phyloP scores from a whole-genome alignment of 2,113 vertebrate species.

The Antechinus flavipes region DNA sequence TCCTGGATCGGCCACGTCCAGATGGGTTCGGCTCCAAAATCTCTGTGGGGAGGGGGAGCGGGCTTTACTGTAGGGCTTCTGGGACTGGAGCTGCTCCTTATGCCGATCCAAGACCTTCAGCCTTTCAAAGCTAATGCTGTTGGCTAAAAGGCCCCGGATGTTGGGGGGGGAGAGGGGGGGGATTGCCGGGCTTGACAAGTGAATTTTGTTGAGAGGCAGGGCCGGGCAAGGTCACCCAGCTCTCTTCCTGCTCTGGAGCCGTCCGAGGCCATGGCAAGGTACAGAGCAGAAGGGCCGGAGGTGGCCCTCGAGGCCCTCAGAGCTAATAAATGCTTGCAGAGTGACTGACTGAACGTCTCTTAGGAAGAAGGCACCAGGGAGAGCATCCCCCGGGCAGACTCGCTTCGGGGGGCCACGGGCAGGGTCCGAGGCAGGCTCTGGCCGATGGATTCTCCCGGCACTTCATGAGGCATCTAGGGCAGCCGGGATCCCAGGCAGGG shows the following conservation, averaged over 20 bases:
- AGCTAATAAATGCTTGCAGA: not conserved
- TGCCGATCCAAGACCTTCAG: not conserved
- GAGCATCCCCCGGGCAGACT: no score
- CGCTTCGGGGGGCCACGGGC: no score
- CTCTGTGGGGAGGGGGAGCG: no score
- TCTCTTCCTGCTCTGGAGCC: no score
- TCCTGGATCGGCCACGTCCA: not conserved
- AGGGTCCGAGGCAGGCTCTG: not conserved
- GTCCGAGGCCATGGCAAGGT: no score
- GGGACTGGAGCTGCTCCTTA: not conserved
- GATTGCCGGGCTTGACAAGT: no score
- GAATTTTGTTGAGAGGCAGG: no score
- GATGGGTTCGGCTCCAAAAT: not conserved
- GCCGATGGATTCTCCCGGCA: not conserved
- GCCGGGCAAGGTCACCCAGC: no score
- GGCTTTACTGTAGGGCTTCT: not conserved
- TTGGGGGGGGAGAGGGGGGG: no score
- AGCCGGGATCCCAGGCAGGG: not conserved
- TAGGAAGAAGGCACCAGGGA: not conserved
- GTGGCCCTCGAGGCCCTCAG: not conserved
- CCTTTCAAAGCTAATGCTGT: no score
- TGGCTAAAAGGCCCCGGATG: no score
- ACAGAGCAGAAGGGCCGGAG: no score
- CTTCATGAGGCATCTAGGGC: not conserved
- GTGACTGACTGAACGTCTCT: not conserved